phyloP scores from a whole-genome alignment of 2,888 invertebrate species.

The Malthinus flaveolus region DNA sequence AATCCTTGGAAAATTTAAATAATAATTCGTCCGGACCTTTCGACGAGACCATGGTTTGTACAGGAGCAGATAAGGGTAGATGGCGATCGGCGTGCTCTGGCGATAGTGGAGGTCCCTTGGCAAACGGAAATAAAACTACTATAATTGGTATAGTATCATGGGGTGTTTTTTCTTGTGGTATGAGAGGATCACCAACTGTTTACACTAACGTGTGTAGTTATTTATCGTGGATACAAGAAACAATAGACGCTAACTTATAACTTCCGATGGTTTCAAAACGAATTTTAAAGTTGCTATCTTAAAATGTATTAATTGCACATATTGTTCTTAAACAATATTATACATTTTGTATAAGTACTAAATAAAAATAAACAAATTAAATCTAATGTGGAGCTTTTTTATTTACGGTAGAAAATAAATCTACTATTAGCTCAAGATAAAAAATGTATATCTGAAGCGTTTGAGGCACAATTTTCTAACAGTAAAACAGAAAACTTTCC shows the following conservation, averaged over 20 bases:
- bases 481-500: no score
- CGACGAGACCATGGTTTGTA: constrained; percentile 11
- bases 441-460: no score
- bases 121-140: constrained; percentile 32
- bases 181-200: constrained; percentile 58
- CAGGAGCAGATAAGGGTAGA: background rate
- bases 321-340: constrained; percentile 1
- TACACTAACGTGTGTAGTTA: constrained; percentile 33
- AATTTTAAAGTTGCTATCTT: no score
- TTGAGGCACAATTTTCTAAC: no score
- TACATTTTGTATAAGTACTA: no score
- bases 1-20: no score
- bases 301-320: no score
- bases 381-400: no score
- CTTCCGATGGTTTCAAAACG: no score
- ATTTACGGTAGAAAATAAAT: no score
- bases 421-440: no score
- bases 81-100: constrained; percentile 5
- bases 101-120: constrained; percentile 14
- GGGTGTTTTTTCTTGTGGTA: constrained; percentile 60
- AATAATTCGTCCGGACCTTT: background rate
- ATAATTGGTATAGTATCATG: constrained; percentile 60
- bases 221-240: background rate
- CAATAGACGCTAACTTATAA: background rate
- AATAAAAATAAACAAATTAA: no score